phyloP scores from a whole-genome alignment of 2,888 invertebrate genomes.

The Muschampia plurimacula region DNA sequence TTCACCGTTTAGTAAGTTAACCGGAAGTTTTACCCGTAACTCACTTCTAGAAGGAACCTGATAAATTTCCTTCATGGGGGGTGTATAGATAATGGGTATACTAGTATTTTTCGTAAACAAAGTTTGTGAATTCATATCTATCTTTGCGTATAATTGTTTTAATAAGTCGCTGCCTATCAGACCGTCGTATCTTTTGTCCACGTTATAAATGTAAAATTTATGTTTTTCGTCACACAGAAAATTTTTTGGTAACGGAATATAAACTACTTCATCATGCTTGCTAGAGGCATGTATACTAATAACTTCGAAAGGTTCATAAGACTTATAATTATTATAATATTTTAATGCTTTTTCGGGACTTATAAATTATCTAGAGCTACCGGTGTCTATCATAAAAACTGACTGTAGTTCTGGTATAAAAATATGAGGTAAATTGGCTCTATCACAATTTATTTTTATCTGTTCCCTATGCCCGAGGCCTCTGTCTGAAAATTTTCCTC shows the following conservation, averaged over 20 bases:
- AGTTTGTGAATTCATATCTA: neutral
- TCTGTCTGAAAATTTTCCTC: neutral
- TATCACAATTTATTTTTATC: slow-evolving; percentile 14
- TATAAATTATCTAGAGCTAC: slow-evolving; percentile 17
- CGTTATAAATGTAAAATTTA: slow-evolving; percentile 44
- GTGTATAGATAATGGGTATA: slow-evolving; percentile 15
- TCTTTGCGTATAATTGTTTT: slow-evolving; percentile 36
- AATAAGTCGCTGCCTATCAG: slow-evolving; percentile 43
- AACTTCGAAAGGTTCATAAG: slow-evolving; percentile 5
- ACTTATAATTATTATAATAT: slow-evolving; percentile 5
- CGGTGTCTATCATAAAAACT: slow-evolving; percentile 16
- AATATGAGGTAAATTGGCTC: neutral
- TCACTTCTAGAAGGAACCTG: neutral
- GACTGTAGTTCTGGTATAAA: slow-evolving; percentile 13
- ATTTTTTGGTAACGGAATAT: neutral
- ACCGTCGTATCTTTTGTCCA: slow-evolving; percentile 43
- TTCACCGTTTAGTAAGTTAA: neutral
- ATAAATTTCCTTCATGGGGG: neutral
- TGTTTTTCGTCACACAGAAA: slow-evolving; percentile 11
- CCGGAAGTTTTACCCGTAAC: neutral
- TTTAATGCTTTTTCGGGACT: neutral
- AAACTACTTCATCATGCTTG: neutral
- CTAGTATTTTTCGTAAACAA: slow-evolving; percentile 1
- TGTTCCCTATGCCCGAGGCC: neutral
- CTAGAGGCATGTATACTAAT: slow-evolving; percentile 9